phyloP scores from a whole-genome alignment of 2,888 invertebrate species.

The Chrysolina haemoptera region DNA sequence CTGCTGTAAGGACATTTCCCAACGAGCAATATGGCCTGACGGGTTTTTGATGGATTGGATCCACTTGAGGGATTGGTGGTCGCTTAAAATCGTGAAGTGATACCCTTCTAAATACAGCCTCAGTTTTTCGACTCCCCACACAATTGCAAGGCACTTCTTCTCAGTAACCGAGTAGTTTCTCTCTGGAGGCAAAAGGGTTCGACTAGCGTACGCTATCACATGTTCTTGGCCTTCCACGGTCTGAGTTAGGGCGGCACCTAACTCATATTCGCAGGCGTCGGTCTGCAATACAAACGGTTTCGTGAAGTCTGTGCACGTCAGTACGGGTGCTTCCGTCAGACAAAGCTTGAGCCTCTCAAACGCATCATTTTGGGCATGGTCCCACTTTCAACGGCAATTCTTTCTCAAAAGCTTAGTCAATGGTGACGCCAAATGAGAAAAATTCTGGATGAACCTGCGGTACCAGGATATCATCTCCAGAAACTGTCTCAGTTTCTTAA shows the following conservation, averaged over 20 bases:
- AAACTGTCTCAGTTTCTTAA: slow-evolving; percentile 30
- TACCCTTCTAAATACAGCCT: slow-evolving; percentile 43
- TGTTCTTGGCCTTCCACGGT: slow-evolving; percentile 39
- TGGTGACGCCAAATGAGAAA: slow-evolving; percentile 23
- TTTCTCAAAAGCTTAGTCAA: slow-evolving; percentile 26
- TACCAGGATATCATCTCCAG: slow-evolving; percentile 35
- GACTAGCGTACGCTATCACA: slow-evolving; percentile 49
- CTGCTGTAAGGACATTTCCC: slow-evolving; percentile 31
- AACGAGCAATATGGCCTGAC: slow-evolving; percentile 30
- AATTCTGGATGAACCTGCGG: slow-evolving; percentile 33
- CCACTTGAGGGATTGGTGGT: slow-evolving; percentile 53
- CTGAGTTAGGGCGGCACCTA: slow-evolving; percentile 54
- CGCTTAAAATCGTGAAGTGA: slow-evolving; percentile 52
- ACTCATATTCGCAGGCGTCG: slow-evolving; percentile 47
- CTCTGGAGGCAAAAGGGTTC: slow-evolving; percentile 37
- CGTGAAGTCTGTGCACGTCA: slow-evolving; percentile 47
- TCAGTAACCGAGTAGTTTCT: slow-evolving; percentile 51
- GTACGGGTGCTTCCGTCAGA: slow-evolving; percentile 21
- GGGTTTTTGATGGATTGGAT: slow-evolving; percentile 36
- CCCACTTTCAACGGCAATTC: slow-evolving; percentile 19
- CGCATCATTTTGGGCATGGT: slow-evolving; percentile 12
- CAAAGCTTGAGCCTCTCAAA: slow-evolving; percentile 9
- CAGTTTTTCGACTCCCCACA: slow-evolving; percentile 54
- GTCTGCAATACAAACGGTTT: slow-evolving; percentile 50
- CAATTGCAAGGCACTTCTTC: slow-evolving; percentile 55